phyloP scores from a whole-genome alignment of 1,140 invertebrate species.

The Eriocheir sinensis region DNA sequence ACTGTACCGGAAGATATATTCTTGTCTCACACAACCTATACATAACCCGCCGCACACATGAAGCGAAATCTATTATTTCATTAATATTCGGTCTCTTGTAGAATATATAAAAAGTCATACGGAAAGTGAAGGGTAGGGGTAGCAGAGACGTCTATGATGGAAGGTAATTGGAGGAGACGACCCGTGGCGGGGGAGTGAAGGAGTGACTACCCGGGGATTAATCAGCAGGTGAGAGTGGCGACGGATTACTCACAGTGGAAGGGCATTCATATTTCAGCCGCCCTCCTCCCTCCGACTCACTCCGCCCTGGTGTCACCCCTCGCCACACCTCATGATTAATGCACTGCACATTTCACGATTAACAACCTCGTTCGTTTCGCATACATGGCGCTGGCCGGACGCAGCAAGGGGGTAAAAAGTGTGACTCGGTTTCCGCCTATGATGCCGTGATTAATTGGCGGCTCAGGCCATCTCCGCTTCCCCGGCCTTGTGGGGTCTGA shows the following conservation, averaged over 20 bases:
- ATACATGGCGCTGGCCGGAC: not conserved
- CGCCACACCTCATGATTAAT: conserved; percentile 29
- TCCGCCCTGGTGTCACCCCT: not conserved
- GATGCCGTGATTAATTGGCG: conserved; percentile 16
- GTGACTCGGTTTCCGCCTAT: conserved; percentile 38
- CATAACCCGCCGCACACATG: not conserved
- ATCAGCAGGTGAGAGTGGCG: not conserved
- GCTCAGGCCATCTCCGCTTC: not conserved
- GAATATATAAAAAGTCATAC: not conserved
- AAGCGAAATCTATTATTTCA: not conserved
- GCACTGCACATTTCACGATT: conserved; percentile 39
- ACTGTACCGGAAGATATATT: too few relatives aligned
- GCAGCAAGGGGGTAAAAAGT: conserved; percentile 13
- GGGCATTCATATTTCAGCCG: not conserved
- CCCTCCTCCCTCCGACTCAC: not conserved
- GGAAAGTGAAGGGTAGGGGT: not conserved
- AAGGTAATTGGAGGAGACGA: conserved; percentile 18
- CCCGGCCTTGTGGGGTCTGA: not conserved
- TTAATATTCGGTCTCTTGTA: not conserved
- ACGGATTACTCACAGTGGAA: conserved; percentile 26
- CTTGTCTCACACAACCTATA: not conserved
- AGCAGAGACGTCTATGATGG: not conserved
- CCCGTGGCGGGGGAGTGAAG: conserved; percentile 1
- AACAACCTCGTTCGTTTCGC: conserved; percentile 39
- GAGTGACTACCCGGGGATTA: not conserved